Percentiles rank a stretch among this genome's conserved stretches.
phyloP scores from a whole-genome alignment of 1,140 invertebrate genomes.

The Pollicipes pollicipes region DNA sequence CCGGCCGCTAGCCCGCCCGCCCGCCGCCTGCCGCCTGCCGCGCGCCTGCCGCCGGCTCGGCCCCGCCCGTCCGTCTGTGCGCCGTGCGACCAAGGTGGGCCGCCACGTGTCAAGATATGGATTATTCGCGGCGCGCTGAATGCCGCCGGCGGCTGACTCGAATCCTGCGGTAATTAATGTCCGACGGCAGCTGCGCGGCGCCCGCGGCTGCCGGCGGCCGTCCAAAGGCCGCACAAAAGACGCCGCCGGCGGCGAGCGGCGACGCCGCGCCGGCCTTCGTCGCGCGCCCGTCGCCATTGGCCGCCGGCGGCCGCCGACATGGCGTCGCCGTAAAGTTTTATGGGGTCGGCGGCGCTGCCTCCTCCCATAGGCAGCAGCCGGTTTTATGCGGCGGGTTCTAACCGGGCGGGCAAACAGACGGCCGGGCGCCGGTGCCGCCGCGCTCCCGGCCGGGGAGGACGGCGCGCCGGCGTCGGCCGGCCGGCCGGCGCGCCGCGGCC shows the following conservation, averaged over 20 bases:
- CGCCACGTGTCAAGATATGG: neutral
- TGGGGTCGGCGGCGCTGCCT: neutral
- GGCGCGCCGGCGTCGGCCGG: too few species aligned
- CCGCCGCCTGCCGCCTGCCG: neutral
- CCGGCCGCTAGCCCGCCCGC: too few species aligned
- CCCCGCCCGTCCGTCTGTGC: too few species aligned
- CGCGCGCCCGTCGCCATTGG: too few species aligned
- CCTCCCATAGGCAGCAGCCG: neutral
- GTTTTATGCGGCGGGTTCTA: neutral
- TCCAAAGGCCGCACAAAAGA: neutral
- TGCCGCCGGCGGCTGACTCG: neutral
- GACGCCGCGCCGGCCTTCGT: too few species aligned
- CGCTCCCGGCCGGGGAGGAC: too few species aligned
- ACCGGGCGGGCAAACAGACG: neutral
- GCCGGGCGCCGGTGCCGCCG: too few species aligned
- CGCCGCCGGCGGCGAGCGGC: too few species aligned
- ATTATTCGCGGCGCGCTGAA: neutral
- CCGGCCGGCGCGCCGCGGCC: too few species aligned
- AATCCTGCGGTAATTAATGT: neutral
- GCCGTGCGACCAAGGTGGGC: neutral
- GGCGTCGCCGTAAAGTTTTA: neutral
- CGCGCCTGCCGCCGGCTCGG: neutral
- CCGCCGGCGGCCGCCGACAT: neutral
- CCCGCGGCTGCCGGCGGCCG: too few species aligned
- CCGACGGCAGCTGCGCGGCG: neutral